phyloP scores from a whole-genome alignment of 2,113 vertebrate genomes.

The Dipodomys merriami region DNA sequence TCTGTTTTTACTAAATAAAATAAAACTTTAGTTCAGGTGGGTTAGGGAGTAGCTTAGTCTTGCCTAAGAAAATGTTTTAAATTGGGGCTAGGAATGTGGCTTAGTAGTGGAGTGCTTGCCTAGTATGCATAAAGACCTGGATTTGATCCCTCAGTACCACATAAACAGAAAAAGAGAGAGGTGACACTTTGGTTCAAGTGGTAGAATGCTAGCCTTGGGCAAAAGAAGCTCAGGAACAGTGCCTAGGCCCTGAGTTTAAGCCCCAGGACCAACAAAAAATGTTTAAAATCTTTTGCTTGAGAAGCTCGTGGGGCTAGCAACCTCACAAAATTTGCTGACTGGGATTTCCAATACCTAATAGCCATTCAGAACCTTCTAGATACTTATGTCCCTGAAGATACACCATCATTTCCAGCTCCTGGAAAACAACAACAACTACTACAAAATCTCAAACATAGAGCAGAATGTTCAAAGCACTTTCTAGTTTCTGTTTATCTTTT shows the following conservation, averaged over 20 bases:
- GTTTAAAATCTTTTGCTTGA: background rate
- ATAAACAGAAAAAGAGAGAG: too few relatives aligned
- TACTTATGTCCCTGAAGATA: conserved; percentile 22
- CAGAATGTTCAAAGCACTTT: background rate
- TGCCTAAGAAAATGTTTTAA: background rate
- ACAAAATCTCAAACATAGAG: background rate
- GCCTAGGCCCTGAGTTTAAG: too few relatives aligned
- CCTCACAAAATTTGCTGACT: background rate
- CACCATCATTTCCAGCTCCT: background rate
- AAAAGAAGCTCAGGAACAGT: too few relatives aligned
- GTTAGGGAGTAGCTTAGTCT: background rate
- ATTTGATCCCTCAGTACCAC: too few relatives aligned
- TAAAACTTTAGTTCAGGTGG: background rate
- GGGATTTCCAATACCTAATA: conserved; percentile 2
- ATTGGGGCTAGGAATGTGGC: background rate
- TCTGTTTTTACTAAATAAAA: conserved; percentile 47
- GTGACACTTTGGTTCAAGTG: too few relatives aligned
- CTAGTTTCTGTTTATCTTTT: conserved; percentile 40
- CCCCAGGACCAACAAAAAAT: background rate
- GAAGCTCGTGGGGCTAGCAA: background rate
- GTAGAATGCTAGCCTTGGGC: too few relatives aligned
- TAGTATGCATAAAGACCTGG: too few relatives aligned
- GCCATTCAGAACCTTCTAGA: conserved; percentile 27
- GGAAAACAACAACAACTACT: background rate
- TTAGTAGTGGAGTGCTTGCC: too few relatives aligned